These are phyloP conservation scores for Leucania comma DNA, from an alignment of 2,888 invertebrate species.

Conservation along the genomic window DNA sequence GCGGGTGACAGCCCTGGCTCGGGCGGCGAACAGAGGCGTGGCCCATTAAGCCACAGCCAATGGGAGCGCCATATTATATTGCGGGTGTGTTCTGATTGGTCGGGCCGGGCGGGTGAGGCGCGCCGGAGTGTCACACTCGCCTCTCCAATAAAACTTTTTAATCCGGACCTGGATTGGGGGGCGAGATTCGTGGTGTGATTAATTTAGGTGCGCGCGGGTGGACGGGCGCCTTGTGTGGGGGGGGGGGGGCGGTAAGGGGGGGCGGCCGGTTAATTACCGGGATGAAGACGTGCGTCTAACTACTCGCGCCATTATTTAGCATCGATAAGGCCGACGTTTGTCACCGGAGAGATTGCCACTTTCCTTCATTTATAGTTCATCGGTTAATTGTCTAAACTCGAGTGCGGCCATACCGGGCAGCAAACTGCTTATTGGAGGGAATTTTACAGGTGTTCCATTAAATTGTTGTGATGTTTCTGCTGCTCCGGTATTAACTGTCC, in stretches of 20 bases:
- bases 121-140: conserved; percentile 83
- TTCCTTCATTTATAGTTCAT: conserved; percentile 87
- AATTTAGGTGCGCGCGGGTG: conserved; percentile 83
- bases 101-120: conserved; percentile 73
- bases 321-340: conserved; percentile 88
- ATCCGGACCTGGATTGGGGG: conserved; percentile 88
- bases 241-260: conserved; percentile 61
- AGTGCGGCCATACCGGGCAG: conserved; percentile 22
- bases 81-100: conserved; percentile 76
- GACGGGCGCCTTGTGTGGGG: conserved; percentile 61
- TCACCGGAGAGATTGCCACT: conserved; percentile 87
- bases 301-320: conserved; percentile 89
- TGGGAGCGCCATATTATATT: conserved; percentile 67
- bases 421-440: conserved; percentile 64
- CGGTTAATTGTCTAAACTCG: conserved; percentile 77
- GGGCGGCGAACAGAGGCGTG: conserved; percentile 83
- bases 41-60: conserved; percentile 74
- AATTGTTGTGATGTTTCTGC: conserved; percentile 30
- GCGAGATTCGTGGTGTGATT: conserved; percentile 90
- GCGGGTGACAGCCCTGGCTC: conserved; percentile 85
- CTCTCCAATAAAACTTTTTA: conserved; percentile 90
- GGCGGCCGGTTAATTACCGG: conserved; percentile 86
- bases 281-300: conserved; percentile 90
- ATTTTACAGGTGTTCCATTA: conserved; percentile 61
- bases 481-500: conserved; percentile 39